Conservation (phyloP, 2,113 vertebrate genomes). For the Chloropsis hardwickii region DNA sequence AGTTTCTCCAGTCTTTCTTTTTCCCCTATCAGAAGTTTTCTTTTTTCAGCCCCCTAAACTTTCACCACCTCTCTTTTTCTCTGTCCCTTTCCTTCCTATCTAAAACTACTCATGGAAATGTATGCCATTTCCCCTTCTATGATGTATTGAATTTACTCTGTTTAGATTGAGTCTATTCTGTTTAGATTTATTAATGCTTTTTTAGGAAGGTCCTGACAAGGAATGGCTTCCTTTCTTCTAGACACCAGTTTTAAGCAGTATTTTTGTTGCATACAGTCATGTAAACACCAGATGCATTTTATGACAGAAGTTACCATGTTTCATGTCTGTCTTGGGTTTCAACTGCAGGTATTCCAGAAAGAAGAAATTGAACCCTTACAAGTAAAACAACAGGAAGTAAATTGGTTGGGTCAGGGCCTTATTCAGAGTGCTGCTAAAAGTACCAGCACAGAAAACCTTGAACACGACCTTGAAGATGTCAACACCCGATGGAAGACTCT, state of each 20-base stretch:
- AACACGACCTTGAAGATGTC: conserved; percentile 86
- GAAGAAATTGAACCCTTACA: conserved; percentile 92
- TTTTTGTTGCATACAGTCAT: neutral
- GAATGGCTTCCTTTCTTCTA: neutral
- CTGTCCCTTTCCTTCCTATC: neutral
- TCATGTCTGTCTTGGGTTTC: conserved; percentile 15
- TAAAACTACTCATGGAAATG: neutral
- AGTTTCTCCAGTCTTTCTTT: neutral
- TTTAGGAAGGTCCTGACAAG: neutral
- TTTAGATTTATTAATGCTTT: neutral
- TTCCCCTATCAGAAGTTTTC: neutral
- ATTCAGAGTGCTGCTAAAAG: conserved; percentile 90
- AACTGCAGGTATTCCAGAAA: conserved; percentile 89
- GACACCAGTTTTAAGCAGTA: neutral
- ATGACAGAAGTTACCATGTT: neutral
- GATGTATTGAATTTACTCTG: neutral
- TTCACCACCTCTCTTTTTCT: neutral
- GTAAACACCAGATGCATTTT: neutral
- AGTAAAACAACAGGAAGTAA: conserved; percentile 87
- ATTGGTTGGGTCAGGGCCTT: conserved; percentile 89
- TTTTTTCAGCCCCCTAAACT: neutral
- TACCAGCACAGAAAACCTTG: conserved; percentile 83
- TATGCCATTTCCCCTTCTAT: neutral
- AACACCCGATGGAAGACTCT: conserved; percentile 92
- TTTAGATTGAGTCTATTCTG: neutral